Evolutionary conservation across 2,113 vertebrate species (phyloP).

Genomic region (Lophotis ruficrista): DNA sequence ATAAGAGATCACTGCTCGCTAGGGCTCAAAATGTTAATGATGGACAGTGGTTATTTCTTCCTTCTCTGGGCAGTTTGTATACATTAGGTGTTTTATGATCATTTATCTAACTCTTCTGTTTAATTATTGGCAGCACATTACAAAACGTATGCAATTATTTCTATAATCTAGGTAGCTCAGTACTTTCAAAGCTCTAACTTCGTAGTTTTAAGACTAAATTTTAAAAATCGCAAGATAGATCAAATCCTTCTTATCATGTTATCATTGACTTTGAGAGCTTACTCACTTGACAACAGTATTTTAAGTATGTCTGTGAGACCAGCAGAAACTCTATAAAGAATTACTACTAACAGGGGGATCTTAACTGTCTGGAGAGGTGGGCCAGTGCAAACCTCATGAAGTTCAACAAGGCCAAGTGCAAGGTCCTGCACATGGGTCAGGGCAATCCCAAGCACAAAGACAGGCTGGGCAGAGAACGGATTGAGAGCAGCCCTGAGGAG

Average conservation of each 20-base stretch:
- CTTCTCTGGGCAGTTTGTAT: neutral
- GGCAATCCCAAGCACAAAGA: no score
- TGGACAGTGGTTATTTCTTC: neutral
- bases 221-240: neutral
- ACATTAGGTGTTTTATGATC: neutral
- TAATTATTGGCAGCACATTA: neutral
- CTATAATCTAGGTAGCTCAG: neutral
- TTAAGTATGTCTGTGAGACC: neutral
- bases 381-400: no score
- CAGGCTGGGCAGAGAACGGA: no score
- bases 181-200: neutral
- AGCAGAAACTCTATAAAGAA: neutral
- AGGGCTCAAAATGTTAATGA: neutral
- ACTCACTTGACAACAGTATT: neutral
- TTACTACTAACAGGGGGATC: neutral
- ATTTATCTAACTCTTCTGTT: neutral
- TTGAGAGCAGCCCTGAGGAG: no score
- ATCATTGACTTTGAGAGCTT: neutral
- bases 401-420: no score
- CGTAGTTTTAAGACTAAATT: neutral
- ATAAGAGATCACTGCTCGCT: neutral
- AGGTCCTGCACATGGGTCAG: no score
- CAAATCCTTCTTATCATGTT: neutral
- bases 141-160: neutral
- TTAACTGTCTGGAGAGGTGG: no score